Conservation (phyloP, 2,797 vertebrate genomes). For the Alosa sapidissima region DNA sequence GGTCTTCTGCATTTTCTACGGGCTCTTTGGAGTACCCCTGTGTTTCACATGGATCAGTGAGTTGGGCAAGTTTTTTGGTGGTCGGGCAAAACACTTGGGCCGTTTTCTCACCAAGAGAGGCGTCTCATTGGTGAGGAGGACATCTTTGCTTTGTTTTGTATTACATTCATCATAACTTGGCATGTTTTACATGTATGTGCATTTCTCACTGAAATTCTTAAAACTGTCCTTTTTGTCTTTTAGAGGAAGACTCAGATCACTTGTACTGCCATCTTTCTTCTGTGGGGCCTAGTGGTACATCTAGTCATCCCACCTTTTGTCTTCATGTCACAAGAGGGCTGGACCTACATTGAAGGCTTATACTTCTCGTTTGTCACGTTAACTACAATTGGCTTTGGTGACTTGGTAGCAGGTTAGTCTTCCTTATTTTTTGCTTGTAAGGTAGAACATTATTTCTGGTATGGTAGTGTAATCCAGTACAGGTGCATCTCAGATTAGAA, state of each 20-base stretch:
- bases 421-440: background rate
- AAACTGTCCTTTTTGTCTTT: slow-evolving; percentile 33
- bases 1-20: slow-evolving; percentile 97
- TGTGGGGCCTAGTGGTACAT: slow-evolving; percentile 93
- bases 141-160: background rate
- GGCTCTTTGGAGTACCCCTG: slow-evolving; percentile 95
- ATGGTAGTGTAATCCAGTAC: too few species aligned
- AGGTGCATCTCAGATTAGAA: too few species aligned
- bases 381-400: slow-evolving; percentile 96
- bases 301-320: slow-evolving; percentile 94
- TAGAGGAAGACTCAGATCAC: slow-evolving; percentile 96
- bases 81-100: slow-evolving; percentile 92
- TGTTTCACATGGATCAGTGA: slow-evolving; percentile 98
- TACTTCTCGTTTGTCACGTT: slow-evolving; percentile 99
- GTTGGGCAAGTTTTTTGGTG: slow-evolving; percentile 98
- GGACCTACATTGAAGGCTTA: slow-evolving; percentile 92
- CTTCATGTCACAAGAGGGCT: slow-evolving; percentile 95
- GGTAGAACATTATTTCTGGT: too few species aligned
- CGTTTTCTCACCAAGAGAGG: slow-evolving; percentile 93
- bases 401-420: slow-evolving; percentile 90
- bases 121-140: slow-evolving; percentile 84
- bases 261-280: slow-evolving; percentile 92
- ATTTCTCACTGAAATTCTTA: background rate
- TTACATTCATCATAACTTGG: background rate
- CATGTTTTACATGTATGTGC: background rate